phyloP scores from a whole-genome alignment of 2,113 vertebrate genomes.

The Pipra filicauda region DNA sequence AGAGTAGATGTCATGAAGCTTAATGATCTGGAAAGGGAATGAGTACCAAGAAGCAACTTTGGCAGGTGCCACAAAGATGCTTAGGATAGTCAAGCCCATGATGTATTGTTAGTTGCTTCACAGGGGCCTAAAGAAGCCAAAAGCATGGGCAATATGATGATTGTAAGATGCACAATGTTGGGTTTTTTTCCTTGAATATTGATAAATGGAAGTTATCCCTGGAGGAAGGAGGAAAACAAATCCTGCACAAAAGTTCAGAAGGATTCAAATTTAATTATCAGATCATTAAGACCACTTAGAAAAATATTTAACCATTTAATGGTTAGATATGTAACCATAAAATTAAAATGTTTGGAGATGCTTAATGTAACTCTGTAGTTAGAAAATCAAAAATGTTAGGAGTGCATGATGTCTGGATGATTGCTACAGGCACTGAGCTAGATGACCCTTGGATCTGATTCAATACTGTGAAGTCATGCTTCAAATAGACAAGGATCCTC shows the following conservation, averaged over 20 bases:
- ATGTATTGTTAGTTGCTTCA: not conserved
- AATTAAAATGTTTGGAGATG: not conserved
- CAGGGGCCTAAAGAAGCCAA: not conserved
- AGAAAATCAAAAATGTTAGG: not conserved
- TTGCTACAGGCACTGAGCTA: not conserved
- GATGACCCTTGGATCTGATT: not conserved
- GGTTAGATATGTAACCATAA: not conserved
- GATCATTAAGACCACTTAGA: not conserved
- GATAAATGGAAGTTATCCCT: not conserved
- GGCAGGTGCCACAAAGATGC: not conserved
- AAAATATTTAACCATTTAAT: not conserved
- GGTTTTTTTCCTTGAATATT: not conserved
- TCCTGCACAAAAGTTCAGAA: not conserved
- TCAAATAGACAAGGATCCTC: not conserved
- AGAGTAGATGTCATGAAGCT: not conserved
- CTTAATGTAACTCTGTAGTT: not conserved
- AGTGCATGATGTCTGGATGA: not conserved
- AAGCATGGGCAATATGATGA: not conserved
- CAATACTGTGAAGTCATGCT: not conserved
- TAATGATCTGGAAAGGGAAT: not conserved
- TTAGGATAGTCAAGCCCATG: not conserved
- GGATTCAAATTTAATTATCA: not conserved
- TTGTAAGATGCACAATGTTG: accelerated
- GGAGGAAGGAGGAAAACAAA: not conserved
- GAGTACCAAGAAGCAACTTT: not conserved